phyloP scores from a whole-genome alignment of 1,140 invertebrate genomes.

The Drosophila eugracilis region DNA sequence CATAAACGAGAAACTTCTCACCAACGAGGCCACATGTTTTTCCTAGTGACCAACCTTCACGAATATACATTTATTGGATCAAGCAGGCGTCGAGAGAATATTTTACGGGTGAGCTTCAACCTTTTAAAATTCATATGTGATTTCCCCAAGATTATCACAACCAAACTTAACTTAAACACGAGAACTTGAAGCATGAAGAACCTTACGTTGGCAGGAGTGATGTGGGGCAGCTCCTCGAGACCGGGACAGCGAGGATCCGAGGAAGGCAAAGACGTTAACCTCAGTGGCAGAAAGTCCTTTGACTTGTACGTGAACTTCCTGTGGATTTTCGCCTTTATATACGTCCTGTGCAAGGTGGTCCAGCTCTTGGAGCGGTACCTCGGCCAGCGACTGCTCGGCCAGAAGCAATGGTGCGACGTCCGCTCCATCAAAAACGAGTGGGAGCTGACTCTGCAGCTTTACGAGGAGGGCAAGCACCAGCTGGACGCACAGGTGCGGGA shows the following conservation, averaged over 20 bases:
- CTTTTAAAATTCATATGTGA: constrained; percentile 23
- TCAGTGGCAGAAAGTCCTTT: constrained; percentile 16
- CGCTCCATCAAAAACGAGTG: constrained; percentile 49
- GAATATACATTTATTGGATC: not conserved
- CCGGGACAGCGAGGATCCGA: not conserved
- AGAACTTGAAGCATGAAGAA: constrained; percentile 23
- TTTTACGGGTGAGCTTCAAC: not conserved
- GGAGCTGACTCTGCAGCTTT: constrained; percentile 51
- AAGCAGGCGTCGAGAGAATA: constrained; percentile 9
- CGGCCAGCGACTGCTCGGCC: constrained; percentile 30
- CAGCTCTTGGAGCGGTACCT: constrained; percentile 53
- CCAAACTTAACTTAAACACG: constrained; percentile 16
- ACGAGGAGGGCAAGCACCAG: constrained; percentile 52
- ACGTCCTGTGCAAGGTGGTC: constrained; percentile 49
- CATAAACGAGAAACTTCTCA: no score
- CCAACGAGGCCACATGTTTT: no score
- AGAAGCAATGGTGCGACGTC: constrained; percentile 35
- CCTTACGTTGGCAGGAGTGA: constrained; percentile 22
- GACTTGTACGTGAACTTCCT: constrained; percentile 58
- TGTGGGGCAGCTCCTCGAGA: constrained; percentile 20
- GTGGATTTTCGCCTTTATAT: constrained; percentile 65
- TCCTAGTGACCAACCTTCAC: no score
- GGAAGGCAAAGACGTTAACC: not conserved
- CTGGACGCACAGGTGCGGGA: constrained; percentile 38
- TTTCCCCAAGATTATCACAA: constrained; percentile 18